Percentiles rank a stretch among this genome's conserved stretches.
These are phyloP conservation scores for Choreutis nemorana DNA, from an alignment of 2,888 invertebrate genomes.

Conservation along the genomic window DNA sequence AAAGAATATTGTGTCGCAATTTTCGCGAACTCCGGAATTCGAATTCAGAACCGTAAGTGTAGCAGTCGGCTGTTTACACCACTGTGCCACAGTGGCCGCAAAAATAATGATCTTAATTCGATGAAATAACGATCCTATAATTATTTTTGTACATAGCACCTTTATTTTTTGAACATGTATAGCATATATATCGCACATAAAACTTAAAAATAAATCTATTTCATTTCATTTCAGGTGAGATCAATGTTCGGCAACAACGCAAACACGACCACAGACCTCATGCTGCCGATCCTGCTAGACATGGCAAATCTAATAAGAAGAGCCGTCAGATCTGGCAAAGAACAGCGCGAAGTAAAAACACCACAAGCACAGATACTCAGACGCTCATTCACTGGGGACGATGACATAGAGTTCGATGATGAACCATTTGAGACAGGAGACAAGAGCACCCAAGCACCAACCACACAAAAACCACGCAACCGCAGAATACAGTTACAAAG, in stretches of 20 bases:
- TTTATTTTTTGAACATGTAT: too few species aligned
- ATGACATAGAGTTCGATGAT: conserved; percentile 26
- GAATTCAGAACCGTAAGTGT: too few species aligned
- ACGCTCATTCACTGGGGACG: conserved; percentile 35
- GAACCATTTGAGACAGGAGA: conserved; percentile 35
- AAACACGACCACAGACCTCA: conserved; percentile 61
- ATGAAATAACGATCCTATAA: neutral
- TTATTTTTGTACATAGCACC: neutral
- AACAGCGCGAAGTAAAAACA: conserved; percentile 32
- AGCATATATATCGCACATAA: too few species aligned
- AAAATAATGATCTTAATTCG: too few species aligned
- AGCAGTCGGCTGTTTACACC: too few species aligned
- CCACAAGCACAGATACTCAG: conserved; percentile 37
- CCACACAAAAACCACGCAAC: conserved; percentile 18
- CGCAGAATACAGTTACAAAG: conserved; percentile 21
- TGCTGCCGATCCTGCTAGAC: conserved; percentile 71
- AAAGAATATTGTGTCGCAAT: too few species aligned
- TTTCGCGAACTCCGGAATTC: too few species aligned
- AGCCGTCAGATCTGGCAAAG: conserved; percentile 48
- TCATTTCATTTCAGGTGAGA: conserved; percentile 54
- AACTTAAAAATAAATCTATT: too few species aligned
- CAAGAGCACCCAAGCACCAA: conserved; percentile 16
- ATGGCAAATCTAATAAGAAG: conserved; percentile 69
- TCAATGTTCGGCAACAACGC: conserved; percentile 65
- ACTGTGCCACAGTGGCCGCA: neutral